phyloP scores from a whole-genome alignment of 2,888 invertebrate genomes.

The Megaustenia siamemsis region DNA sequence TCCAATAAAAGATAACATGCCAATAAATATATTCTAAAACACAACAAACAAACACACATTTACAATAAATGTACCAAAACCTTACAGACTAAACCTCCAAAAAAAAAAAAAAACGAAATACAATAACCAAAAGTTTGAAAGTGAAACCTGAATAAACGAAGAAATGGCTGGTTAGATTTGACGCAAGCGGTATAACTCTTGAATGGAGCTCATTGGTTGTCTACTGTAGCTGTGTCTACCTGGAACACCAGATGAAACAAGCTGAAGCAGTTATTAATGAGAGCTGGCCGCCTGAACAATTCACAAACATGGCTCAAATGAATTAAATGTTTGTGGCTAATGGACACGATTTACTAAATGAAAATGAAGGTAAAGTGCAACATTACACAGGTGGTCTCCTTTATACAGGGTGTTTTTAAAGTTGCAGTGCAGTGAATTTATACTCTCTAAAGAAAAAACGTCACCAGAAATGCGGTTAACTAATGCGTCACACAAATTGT shows the following conservation, averaged over 20 bases:
- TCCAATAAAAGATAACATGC: not conserved
- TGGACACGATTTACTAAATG: no score
- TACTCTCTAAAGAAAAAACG: no score
- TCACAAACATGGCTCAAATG: no score
- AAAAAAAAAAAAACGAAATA: not conserved
- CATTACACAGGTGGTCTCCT: no score
- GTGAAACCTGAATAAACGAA: slow-evolving; percentile 9
- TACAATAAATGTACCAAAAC: not conserved
- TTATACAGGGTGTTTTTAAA: no score
- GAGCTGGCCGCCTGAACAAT: not conserved
- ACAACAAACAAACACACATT: not conserved
- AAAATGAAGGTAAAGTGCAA: no score
- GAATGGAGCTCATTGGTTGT: slow-evolving; percentile 21
- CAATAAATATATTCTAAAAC: not conserved
- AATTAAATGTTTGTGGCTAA: no score
- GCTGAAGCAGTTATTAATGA: not conserved
- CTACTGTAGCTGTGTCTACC: slow-evolving; percentile 11
- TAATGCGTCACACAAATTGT: no score
- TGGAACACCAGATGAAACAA: slow-evolving; percentile 11
- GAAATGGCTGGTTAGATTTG: not conserved
- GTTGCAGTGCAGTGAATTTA: no score
- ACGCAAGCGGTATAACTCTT: slow-evolving; percentile 1
- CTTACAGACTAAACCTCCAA: not conserved
- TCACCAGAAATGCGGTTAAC: no score
- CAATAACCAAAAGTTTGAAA: slow-evolving; percentile 21